These are phyloP conservation scores for Lampropteryx suffumata DNA, from an alignment of 2,888 invertebrate species.

Conservation along the genomic window DNA sequence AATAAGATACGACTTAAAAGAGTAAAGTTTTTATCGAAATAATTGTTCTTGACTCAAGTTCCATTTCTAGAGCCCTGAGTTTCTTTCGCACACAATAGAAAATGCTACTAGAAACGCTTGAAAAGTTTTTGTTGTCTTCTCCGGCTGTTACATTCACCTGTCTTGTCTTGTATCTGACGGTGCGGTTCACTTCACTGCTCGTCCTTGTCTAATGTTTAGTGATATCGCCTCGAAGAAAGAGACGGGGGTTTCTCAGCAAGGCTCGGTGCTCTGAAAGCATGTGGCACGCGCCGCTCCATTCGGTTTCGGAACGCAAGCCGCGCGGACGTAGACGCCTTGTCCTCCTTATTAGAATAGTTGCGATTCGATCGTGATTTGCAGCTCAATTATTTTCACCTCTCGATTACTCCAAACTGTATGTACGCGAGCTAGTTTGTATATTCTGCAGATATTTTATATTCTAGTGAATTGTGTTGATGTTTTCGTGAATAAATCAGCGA, in stretches of 20 bases:
- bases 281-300: constrained; percentile 80
- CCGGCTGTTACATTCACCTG: constrained; percentile 74
- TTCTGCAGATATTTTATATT: constrained; percentile 33
- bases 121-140: constrained; percentile 72
- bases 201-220: constrained; percentile 61
- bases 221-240: constrained; percentile 59
- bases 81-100: constrained; percentile 56
- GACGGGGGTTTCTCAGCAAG: constrained; percentile 56
- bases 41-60: constrained; percentile 39
- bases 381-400: constrained; percentile 38
- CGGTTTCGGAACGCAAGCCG: constrained; percentile 67
- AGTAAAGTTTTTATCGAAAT: constrained; percentile 10
- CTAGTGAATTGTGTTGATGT: constrained; percentile 43
- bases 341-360: constrained; percentile 47
- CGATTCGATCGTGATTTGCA: constrained; percentile 66
- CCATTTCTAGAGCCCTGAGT: constrained; percentile 45
- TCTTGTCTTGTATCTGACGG: constrained; percentile 59
- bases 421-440: constrained; percentile 26
- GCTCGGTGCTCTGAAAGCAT: constrained; percentile 56
- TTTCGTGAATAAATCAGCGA: constrained; percentile 56
- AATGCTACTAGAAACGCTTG: constrained; percentile 66
- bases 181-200: constrained; percentile 42
- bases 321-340: constrained; percentile 57
- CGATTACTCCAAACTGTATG: constrained; percentile 26
- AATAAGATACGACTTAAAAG: no score